phyloP scores from a whole-genome alignment of 2,797 vertebrate species.

The Hyperoplus lanceolatus region DNA sequence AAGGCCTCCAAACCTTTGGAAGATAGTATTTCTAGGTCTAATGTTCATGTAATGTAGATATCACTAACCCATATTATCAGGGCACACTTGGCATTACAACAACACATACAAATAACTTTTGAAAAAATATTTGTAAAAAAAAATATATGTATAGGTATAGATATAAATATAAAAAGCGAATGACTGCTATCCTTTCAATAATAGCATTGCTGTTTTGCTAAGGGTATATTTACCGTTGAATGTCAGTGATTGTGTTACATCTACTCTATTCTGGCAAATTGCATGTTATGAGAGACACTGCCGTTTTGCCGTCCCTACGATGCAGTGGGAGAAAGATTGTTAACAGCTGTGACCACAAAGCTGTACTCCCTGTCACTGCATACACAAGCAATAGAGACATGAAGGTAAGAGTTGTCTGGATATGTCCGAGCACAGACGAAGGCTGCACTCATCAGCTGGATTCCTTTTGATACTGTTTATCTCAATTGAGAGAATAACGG shows the following conservation, averaged over 20 bases:
- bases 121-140: not conserved
- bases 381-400: not conserved
- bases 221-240: constrained; percentile 5
- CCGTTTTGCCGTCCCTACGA: constrained; percentile 11
- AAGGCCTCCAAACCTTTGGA: not conserved
- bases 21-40: not conserved
- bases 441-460: not conserved
- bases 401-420: not conserved
- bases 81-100: not conserved
- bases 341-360: constrained; percentile 32
- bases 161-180: not conserved
- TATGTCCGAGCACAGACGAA: not conserved
- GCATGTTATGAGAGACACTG: constrained; percentile 28
- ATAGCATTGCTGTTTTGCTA: not conserved
- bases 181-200: not conserved
- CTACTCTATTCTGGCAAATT: constrained; percentile 27
- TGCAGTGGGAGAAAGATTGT: constrained; percentile 19
- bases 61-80: not conserved
- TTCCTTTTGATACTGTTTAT: not conserved
- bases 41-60: not conserved
- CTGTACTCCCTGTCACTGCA: not conserved
- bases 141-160: not conserved
- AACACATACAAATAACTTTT: not conserved
- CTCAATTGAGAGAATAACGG: too few relatives aligned
- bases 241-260: constrained; percentile 12